These are phyloP conservation scores for Lithophane ornitopus DNA, from an alignment of 2,888 invertebrate species.

Conservation along the genomic window DNA sequence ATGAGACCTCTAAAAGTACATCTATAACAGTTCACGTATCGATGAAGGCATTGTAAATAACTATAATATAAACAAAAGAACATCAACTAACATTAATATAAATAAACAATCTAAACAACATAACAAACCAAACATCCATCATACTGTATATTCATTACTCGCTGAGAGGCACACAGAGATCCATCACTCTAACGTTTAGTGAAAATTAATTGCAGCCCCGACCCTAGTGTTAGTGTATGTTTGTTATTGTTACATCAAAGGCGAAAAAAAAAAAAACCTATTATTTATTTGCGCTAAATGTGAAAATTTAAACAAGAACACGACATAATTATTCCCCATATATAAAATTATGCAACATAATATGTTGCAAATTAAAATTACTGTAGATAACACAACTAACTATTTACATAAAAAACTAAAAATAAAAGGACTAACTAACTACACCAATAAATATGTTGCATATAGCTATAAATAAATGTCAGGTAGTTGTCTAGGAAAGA, in stretches of 20 bases:
- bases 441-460: too few species aligned
- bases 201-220: conserved; percentile 52
- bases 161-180: conserved; percentile 31
- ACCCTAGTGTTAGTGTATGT: conserved; percentile 13
- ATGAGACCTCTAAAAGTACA: too few species aligned
- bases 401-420: too few species aligned
- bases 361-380: too few species aligned
- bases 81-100: neutral
- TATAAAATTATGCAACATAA: too few species aligned
- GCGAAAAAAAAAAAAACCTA: too few species aligned
- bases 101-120: conserved; percentile 15
- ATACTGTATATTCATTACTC: conserved; percentile 45
- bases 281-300: too few species aligned
- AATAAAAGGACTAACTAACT: too few species aligned
- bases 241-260: conserved; percentile 8
- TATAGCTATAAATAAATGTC: too few species aligned
- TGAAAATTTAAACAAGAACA: too few species aligned
- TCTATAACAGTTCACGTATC: neutral
- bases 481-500: neutral
- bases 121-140: conserved; percentile 41
- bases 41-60: neutral
- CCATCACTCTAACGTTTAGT: conserved; percentile 58
- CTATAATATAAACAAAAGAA: neutral
- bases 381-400: too few species aligned
- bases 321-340: too few species aligned